These are phyloP conservation scores for Ctenicera cuprea DNA, from an alignment of 2,888 invertebrate genomes.

Conservation along the genomic window DNA sequence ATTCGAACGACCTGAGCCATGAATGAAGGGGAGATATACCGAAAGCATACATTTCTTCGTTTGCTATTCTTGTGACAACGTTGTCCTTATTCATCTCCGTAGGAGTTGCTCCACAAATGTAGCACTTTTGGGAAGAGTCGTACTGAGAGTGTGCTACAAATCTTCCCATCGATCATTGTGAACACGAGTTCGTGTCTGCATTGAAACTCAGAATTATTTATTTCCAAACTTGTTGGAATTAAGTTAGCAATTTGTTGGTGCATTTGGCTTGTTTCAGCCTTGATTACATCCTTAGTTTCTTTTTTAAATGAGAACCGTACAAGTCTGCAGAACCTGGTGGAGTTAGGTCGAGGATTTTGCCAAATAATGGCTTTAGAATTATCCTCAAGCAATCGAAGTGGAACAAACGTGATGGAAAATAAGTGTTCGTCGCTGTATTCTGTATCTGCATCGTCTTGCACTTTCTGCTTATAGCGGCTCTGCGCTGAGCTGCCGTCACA, in stretches of 20 bases:
- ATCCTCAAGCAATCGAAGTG: background rate
- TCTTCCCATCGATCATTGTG: too few species aligned
- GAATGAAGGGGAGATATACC: slow-evolving; percentile 62
- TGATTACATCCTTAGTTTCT: background rate
- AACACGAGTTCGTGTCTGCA: too few species aligned
- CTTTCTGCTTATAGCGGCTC: too few species aligned
- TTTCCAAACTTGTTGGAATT: too few species aligned
- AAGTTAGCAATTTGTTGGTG: too few species aligned
- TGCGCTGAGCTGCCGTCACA: too few species aligned
- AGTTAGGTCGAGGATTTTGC: background rate
- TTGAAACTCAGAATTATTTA: too few species aligned
- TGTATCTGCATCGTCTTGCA: too few species aligned
- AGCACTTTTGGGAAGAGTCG: slow-evolving; percentile 58
- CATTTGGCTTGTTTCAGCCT: background rate
- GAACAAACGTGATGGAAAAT: background rate
- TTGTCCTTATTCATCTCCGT: slow-evolving; percentile 56
- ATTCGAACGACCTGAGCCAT: slow-evolving; percentile 64
- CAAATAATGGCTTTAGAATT: background rate
- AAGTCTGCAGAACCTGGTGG: background rate
- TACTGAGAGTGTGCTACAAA: too few species aligned
- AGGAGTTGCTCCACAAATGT: slow-evolving; percentile 52
- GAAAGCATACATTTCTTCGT: slow-evolving; percentile 51
- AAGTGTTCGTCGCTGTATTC: background rate
- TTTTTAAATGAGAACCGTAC: too few species aligned
- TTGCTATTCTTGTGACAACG: slow-evolving; percentile 24